Percentiles rank a stretch among this genome's conserved stretches.
Evolutionary conservation across 2,888 invertebrate genomes (phyloP).

Genomic region (Chrysotoxum bicinctum): DNA sequence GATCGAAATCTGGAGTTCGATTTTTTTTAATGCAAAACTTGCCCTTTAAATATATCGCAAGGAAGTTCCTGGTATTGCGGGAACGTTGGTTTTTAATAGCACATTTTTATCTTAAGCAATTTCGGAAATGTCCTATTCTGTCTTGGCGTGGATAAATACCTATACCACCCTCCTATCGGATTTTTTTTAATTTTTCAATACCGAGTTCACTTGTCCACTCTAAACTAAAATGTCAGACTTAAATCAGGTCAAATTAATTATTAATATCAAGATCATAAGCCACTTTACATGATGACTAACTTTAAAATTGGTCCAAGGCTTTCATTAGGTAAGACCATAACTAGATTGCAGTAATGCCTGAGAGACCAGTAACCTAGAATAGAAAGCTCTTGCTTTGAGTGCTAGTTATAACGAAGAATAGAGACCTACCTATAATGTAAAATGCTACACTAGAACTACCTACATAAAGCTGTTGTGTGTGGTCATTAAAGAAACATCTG

Average conservation of each 20-base stretch:
- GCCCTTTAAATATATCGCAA: too few relatives aligned
- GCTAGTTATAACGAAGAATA: not conserved
- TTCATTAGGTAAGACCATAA: not conserved
- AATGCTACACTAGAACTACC: not conserved
- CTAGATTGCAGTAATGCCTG: not conserved
- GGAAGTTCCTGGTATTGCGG: too few relatives aligned
- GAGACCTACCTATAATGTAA: not conserved
- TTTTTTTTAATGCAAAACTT: too few relatives aligned
- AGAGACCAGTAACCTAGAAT: constrained; percentile 4
- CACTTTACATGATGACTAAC: not conserved
- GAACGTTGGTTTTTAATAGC: too few relatives aligned
- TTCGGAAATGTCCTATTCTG: too few relatives aligned
- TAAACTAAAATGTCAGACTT: not conserved
- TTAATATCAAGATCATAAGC: not conserved
- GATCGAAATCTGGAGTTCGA: too few relatives aligned
- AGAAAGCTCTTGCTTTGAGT: not conserved
- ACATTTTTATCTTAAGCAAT: too few relatives aligned
- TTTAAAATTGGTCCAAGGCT: constrained; percentile 4
- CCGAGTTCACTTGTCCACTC: not conserved
- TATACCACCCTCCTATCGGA: too few relatives aligned
- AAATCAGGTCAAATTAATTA: not conserved
- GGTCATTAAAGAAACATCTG: constrained; percentile 45
- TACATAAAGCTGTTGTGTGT: not conserved
- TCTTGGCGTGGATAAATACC: too few relatives aligned
- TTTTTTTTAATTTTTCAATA: not conserved